Conservation (phyloP, 53 echinoderm and acorn worm species). For the Echinarachnius parma region DNA sequence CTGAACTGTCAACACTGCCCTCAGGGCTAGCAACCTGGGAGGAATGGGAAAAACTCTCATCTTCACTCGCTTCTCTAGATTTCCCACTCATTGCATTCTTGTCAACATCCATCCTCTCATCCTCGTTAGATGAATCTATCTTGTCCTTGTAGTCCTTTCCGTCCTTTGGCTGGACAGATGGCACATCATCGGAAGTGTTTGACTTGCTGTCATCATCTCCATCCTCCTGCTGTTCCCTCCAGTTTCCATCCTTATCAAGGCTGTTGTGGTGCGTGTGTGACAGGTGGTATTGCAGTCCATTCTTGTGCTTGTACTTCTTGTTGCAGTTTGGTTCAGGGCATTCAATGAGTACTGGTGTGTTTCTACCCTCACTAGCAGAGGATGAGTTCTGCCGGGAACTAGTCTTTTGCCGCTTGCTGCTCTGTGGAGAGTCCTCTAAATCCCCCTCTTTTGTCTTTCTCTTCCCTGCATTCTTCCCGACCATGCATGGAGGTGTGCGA, state of each 20-base stretch:
- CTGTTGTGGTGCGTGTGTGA: constrained; percentile 76
- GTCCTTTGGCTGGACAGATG: constrained; percentile 10
- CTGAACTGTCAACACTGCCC: constrained; percentile 6
- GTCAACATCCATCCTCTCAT: constrained; percentile 33
- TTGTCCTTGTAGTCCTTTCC: constrained; percentile 38
- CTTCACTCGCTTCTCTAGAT: constrained; percentile 4
- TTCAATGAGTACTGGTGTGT: constrained; percentile 73
- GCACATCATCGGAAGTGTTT: constrained; percentile 25
- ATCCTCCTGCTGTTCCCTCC: constrained; percentile 39
- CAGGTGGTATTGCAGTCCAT: constrained; percentile 95
- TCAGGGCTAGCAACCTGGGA: constrained; percentile 3
- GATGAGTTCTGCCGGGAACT: constrained; percentile 47
- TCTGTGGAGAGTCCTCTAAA: constrained; percentile 61
- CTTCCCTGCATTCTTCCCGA: constrained; percentile 60
- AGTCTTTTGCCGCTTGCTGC: constrained; percentile 61
- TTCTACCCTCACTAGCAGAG: constrained; percentile 54
- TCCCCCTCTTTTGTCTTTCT: constrained; percentile 73
- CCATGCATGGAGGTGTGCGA: constrained; percentile 62
- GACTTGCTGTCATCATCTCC: constrained; percentile 31
- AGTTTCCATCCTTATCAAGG: constrained; percentile 46
- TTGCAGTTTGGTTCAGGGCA: constrained; percentile 98
- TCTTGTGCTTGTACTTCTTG: constrained; percentile 98
- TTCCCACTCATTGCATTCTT: not conserved
- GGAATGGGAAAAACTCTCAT: constrained; percentile 7
- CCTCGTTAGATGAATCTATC: constrained; percentile 35